Evolutionary conservation across 2,113 vertebrate genomes (phyloP).

Genomic region (Meles meles): DNA sequence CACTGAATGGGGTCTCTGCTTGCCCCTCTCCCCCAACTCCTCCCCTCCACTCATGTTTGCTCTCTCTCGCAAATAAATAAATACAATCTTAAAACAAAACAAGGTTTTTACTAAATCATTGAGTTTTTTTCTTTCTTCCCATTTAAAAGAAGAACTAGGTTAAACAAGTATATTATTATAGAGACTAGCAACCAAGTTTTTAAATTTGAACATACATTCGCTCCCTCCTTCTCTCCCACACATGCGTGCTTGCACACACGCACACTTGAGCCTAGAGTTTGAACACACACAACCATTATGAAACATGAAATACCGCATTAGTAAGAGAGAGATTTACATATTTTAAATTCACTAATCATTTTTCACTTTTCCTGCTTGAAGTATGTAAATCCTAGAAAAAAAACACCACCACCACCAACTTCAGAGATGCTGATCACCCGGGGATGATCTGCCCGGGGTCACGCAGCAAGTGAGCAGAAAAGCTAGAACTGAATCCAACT

Average conservation of each 20-base stretch:
- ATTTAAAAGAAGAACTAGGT: background rate
- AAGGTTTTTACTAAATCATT: background rate
- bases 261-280: background rate
- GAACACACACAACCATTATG: background rate
- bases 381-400: background rate
- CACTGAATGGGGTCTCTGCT: background rate
- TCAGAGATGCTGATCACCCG: background rate
- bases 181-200: background rate
- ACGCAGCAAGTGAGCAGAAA: background rate
- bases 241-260: background rate
- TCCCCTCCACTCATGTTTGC: background rate
- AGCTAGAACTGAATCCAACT: background rate
- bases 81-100: background rate
- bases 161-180: background rate
- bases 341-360: background rate
- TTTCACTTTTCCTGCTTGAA: background rate
- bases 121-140: background rate
- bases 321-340: background rate
- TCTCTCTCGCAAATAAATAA: background rate
- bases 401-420: background rate
- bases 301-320: background rate
- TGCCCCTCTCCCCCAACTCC: background rate
- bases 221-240: background rate
- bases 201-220: background rate
- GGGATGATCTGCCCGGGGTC: background rate